Base-by-base conservation (phyloP, 1,140 invertebrate genomes). In the Drosophila athabasca region DNA sequence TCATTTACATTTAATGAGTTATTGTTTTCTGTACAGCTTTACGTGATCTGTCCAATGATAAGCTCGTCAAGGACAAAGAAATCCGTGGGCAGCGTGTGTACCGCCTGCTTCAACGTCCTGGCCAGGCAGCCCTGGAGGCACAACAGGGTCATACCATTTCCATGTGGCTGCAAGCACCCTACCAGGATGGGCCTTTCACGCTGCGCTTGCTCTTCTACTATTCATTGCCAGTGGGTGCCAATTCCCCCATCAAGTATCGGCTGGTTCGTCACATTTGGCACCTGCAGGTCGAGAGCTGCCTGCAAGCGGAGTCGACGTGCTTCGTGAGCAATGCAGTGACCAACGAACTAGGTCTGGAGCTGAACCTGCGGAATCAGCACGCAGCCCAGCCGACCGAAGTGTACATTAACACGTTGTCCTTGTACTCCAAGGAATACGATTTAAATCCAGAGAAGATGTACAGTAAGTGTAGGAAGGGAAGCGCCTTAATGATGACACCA, bases 121-220 rank as follows among this genome's bases (percentile, higher is more conserved):
- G 65, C 2, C 91, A 92, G 22, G 78, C 91, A 53, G 75, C 79
- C 6, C 87, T 96, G 9, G 90, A 93, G 26, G 93, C 94, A 5
- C 94, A 94, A 6, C 92, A 94, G 65, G 93, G 87, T 5, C 91
- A 94, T n/a, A 93, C 92, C 19, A 90, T 95, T 53, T 93, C 93
- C 22, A 92, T 96, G 73, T 96, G 95, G 95, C 91, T 96, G 11
- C 93, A 94, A 75, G 95, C 95, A 1, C 94, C 95, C 6, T 93
- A 94, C 62, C 91, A 93, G 43, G 94, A 94, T 26, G 95, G 95
- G 4, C 92, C 92, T 9, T 94, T 95, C 79, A 92, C 92, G 6
- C 89, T 96, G 19, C 94, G 96, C 80, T 91, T 96, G 59, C 91
- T 96, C 31, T 95, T 96, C 81, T 96, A 96, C 84, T 96, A 96